Base-by-base conservation (phyloP, 2,113 vertebrate species). In the Gymnogyps californianus region DNA sequence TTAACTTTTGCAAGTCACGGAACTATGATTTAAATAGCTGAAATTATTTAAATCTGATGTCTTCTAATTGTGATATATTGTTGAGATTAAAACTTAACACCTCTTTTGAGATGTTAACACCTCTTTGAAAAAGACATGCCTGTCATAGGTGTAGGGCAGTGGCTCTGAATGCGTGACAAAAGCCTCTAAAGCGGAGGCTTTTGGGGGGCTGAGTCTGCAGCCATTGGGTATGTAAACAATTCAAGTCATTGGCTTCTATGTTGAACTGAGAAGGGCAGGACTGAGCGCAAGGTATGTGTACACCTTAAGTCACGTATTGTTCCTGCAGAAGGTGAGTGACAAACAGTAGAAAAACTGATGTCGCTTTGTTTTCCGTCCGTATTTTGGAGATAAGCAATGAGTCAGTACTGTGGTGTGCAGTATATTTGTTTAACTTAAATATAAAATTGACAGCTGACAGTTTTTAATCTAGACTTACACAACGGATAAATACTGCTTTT, bases 261-360 rank as follows among this genome's bases (percentile, higher is more conserved):
- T 36, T 59, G 55, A 61, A 10, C 49, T 61, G 66, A 20, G 47
- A 29, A 38, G 11, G 5, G 5, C 47, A 31, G 66, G 55, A 6
- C 12, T 44, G 46, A 54, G 42, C 42, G 34, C 7, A 7, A 28
- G 4, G 31, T 44, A 7, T 0, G 2, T 5, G 13, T 12, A 8
- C 3, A 4, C 36, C 25, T 62, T 5, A 14, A 54, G 18, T 31
- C 10, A 6, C 1, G 1, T 57, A 3, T 2, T 38, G 16, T 20
- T 65, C 25, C 38, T 89, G 67, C 47, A 38, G 66, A 34, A 18
- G 11, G 1, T 44, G 38, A 40, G 38, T 38, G 19, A 46, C 29
- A 52, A 72, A 17, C 7, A 12, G 24, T 16, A 54, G 46, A 47
- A 59, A 54, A 79, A 9, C 17, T 28, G 29, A 7, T 42, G 8